Conservation (phyloP, 2,113 vertebrate species). For the Ammospiza nelsoni region DNA sequence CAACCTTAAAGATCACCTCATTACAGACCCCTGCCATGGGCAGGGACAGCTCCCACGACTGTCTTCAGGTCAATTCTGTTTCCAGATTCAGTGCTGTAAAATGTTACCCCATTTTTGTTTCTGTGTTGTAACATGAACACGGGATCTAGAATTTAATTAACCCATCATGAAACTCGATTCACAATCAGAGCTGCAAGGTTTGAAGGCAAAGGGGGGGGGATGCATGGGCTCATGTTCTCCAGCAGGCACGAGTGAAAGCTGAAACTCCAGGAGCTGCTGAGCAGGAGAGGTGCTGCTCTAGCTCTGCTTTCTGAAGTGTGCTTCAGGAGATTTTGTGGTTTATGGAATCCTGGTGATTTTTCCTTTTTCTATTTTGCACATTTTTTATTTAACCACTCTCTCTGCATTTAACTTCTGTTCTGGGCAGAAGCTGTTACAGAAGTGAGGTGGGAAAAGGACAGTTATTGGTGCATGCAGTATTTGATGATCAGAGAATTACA, state of each 20-base stretch:
- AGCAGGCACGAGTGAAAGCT: not conserved
- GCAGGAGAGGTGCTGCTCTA: not conserved
- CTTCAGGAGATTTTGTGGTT: not conserved
- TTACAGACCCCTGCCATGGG: not conserved
- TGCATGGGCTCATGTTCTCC: not conserved
- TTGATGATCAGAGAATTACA: not conserved
- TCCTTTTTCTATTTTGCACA: not conserved
- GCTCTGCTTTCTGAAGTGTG: not conserved
- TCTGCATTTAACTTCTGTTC: not conserved
- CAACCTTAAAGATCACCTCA: not conserved
- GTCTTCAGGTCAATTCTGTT: not conserved
- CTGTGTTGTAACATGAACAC: not conserved
- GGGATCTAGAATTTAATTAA: not conserved
- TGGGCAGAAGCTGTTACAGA: not conserved
- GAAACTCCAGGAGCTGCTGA: not conserved
- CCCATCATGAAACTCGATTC: not conserved
- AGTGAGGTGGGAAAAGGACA: not conserved
- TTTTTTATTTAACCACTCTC: not conserved
- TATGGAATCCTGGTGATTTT: not conserved
- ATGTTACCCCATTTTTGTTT: not conserved
- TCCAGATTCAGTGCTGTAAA: not conserved
- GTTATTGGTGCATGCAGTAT: not conserved
- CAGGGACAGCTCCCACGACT: not conserved
- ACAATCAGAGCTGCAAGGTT: not conserved
- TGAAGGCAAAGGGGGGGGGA: not conserved